Conservation (phyloP, 2,113 vertebrate species). For the Apus apus region DNA sequence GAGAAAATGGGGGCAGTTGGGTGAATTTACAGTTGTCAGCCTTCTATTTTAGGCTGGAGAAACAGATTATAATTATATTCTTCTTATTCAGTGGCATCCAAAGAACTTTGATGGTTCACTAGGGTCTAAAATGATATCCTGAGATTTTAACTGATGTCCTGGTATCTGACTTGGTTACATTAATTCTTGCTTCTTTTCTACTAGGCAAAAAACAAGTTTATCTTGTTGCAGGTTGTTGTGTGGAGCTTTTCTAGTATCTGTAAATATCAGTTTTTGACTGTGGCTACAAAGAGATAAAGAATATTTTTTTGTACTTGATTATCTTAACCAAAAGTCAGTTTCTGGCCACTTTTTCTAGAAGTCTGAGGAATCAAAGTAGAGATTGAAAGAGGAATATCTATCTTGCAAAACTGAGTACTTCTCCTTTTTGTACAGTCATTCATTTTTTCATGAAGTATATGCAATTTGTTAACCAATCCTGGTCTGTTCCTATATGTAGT, state of each 20-base stretch:
- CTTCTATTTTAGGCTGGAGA: conserved; percentile 59
- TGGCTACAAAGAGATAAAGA: conserved; percentile 3
- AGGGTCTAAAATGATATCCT: background rate
- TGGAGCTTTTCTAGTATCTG: background rate
- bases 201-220: conserved; percentile 3
- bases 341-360: background rate
- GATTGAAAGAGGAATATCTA: background rate
- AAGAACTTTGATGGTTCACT: conserved; percentile 29
- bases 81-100: conserved; percentile 27
- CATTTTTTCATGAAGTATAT: background rate
- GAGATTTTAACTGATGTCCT: conserved; percentile 15
- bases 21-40: conserved; percentile 38
- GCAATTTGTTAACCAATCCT: background rate
- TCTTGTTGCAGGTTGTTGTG: background rate
- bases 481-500: background rate
- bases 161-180: background rate
- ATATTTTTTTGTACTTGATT: background rate
- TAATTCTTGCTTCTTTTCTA: conserved; percentile 36
- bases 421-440: background rate
- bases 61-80: conserved; percentile 54
- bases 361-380: background rate
- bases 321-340: background rate
- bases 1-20: conserved; percentile 37
- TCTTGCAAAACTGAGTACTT: background rate
- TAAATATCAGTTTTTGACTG: background rate